Evolutionary conservation across 2,797 vertebrate genomes (phyloP).

Genomic region (Tapera naevia): DNA sequence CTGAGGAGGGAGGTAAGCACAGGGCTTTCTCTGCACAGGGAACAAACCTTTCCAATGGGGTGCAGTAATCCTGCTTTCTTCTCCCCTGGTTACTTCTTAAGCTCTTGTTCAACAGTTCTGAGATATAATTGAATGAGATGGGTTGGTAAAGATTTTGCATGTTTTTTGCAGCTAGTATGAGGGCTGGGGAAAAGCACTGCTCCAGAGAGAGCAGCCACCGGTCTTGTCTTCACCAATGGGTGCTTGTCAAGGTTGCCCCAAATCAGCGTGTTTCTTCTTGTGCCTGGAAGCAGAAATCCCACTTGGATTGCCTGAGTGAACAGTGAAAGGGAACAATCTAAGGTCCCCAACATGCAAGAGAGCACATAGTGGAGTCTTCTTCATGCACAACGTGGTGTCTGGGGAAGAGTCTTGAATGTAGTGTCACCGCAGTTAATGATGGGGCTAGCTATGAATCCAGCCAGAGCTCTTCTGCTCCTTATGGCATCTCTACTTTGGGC

Average conservation of each 20-base stretch:
- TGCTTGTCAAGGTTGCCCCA: neutral
- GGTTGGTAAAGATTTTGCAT: neutral
- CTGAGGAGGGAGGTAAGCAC: neutral
- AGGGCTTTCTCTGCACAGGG: neutral
- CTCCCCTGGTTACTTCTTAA: neutral
- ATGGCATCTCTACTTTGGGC: neutral
- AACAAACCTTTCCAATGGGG: neutral
- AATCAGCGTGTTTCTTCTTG: neutral
- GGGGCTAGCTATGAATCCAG: neutral
- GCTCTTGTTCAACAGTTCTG: neutral
- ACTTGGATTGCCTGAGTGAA: neutral
- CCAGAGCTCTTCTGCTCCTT: neutral
- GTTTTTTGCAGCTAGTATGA: neutral
- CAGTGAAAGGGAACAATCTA: neutral
- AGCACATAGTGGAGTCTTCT: neutral
- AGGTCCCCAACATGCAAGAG: neutral
- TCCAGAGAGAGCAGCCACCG: neutral
- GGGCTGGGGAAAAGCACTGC: neutral
- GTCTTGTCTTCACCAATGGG: neutral
- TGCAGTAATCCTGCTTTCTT: neutral
- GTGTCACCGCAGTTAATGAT: neutral
- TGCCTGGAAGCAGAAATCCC: neutral
- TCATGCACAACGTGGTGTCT: neutral
- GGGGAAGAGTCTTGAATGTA: rapidly evolving
- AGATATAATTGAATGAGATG: neutral